Evolutionary conservation across 1,140 invertebrate species (phyloP).

Genomic region (Drosophila orena): DNA sequence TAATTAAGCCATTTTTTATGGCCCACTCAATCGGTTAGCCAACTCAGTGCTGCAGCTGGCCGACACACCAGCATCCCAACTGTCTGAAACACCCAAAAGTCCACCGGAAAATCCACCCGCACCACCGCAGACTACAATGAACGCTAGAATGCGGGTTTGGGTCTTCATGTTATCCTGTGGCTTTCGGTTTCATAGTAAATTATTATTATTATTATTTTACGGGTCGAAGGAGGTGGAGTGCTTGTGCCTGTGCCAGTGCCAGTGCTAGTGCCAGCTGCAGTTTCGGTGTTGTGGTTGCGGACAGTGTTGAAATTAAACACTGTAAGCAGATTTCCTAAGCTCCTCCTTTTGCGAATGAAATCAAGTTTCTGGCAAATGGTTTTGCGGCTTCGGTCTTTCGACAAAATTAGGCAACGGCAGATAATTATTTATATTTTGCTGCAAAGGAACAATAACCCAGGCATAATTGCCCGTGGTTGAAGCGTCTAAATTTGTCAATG

Average conservation of each 20-base stretch:
- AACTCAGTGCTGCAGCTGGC: slow-evolving; percentile 25
- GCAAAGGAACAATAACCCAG: slow-evolving; percentile 2
- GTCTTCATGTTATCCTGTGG: slow-evolving; percentile 58
- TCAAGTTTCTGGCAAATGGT: slow-evolving; percentile 61
- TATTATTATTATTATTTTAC: slow-evolving; percentile 74
- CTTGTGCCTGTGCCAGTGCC: slow-evolving; percentile 48
- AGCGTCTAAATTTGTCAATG: slow-evolving; percentile 34
- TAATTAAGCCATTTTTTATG: slow-evolving; percentile 71
- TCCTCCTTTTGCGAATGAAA: slow-evolving; percentile 18
- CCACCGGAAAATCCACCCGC: slow-evolving; percentile 2
- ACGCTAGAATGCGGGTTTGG: slow-evolving; percentile 22
- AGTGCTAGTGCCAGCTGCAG: slow-evolving; percentile 55
- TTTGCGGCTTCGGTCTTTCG: slow-evolving; percentile 53
- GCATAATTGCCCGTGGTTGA: slow-evolving; percentile 52
- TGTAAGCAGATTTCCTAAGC: slow-evolving; percentile 61
- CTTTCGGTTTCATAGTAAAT: slow-evolving; percentile 71
- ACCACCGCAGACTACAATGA: slow-evolving; percentile 35
- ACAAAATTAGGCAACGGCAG: slow-evolving; percentile 57
- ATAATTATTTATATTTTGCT: slow-evolving; percentile 71
- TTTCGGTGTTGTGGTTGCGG: slow-evolving; percentile 56
- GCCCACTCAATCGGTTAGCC: slow-evolving; percentile 53
- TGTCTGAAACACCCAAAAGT: neutral
- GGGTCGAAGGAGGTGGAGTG: neutral
- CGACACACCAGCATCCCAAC: neutral
- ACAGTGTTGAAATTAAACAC: slow-evolving; percentile 72